Evolutionary conservation across 37 sponge, comb jelly and placozoan species (phyloP), one percentile per base, ranked within the genome.

Genomic region (Halichondria panicea): DNA sequence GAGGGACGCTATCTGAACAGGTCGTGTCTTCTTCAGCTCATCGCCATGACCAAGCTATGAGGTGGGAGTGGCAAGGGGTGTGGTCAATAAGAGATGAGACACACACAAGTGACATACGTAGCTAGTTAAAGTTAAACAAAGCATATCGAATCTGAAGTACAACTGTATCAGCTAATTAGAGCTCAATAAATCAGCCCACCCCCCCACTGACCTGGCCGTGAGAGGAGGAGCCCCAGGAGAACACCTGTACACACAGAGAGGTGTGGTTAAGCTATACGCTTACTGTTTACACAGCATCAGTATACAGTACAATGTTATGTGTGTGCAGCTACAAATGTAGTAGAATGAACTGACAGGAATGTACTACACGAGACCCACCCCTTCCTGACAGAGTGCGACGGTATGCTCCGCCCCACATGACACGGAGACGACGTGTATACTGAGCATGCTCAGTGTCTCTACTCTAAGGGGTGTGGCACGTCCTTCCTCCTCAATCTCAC

Each of bases 371-470:
- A 12, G n/a, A 56, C 85, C 71, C 8, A 93, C 94, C 67, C 91
- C 95, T 55, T 94, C 85, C 43, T 88, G 78, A 41, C 84, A 88
- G 77, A 94, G 48, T 39, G 93, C 88, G 0, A 94, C 33, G 21
- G 95, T 94, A 57, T 94, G 95, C 35, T 94, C 88, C 3, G 81
- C 81, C 1, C 95, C 95, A 80, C 95, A 94, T 25, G 92, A 78
- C 56, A 94, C 95, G 38, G 90, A 66, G 66, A 85, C 55, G 75
- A 93, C 93, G 18, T 84, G 84, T 42, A 85, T 63, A 58, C 86
- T 58, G 3, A 86, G 72, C 84, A 87, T 79, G 40, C 28, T n/a
- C 11, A 92, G 55, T 7, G 84, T 92, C 67, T 92, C 92, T 63
- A 92, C 92, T 33, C 75, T 58, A 13, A 78, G 76, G 21, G 92